Evolutionary conservation across 2,113 vertebrate genomes (phyloP).

Genomic region (Pterophyllum scalare): DNA sequence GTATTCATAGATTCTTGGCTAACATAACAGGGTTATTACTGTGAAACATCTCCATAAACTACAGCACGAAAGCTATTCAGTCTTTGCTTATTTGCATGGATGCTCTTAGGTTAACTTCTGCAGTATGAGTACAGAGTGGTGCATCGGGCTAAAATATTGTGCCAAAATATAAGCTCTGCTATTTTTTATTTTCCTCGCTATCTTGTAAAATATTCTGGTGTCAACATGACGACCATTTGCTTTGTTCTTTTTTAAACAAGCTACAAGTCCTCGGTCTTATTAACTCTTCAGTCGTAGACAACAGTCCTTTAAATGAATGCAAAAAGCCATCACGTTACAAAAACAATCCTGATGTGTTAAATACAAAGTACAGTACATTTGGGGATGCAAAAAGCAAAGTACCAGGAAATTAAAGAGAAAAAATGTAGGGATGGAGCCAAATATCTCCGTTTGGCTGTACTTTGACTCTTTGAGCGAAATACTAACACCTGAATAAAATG

Average conservation of each 20-base stretch:
- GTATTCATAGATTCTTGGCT: constrained; percentile 67
- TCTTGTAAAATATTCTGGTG: too few species aligned
- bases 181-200: not conserved
- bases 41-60: constrained; percentile 45
- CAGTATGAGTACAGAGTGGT: constrained; percentile 3
- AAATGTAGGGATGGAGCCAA: not conserved
- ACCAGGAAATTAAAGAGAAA: not conserved
- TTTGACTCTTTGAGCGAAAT: too few species aligned
- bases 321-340: too few species aligned
- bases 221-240: too few species aligned
- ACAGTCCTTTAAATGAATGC: too few species aligned
- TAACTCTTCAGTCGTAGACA: too few species aligned
- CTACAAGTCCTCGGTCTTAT: too few species aligned
- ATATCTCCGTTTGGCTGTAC: not conserved
- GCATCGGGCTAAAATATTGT: not conserved
- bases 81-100: constrained; percentile 50
- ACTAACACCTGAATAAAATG: too few species aligned
- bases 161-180: not conserved
- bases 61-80: constrained; percentile 46
- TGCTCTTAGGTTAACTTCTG: constrained; percentile 34
- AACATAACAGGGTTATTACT: constrained; percentile 64
- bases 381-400: not conserved
- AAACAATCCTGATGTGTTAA: too few species aligned
- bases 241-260: too few species aligned
- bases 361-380: too few species aligned